Evolutionary conservation across 1,140 invertebrate species (phyloP).

Genomic region (Cheumatopsyche charites): DNA sequence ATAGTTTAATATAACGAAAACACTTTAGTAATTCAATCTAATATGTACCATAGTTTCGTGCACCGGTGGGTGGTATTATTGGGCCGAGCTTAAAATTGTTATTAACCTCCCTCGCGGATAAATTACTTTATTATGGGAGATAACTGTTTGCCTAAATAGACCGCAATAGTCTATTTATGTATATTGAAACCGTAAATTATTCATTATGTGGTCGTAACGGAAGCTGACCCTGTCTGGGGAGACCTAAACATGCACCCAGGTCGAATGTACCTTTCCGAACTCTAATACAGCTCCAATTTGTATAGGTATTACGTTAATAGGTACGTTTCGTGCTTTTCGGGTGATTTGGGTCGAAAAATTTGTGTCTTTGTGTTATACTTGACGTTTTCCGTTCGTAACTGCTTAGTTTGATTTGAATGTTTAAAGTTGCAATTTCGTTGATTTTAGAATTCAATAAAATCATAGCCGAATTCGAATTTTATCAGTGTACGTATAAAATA

Average conservation of each 20-base stretch:
- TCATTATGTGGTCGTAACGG: slow-evolving; percentile 31
- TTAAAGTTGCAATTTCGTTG: too few species aligned
- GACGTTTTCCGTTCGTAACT: not conserved
- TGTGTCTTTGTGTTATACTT: not conserved
- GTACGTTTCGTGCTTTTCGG: not conserved
- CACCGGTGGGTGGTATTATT: not conserved
- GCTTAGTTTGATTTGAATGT: not conserved
- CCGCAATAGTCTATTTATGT: slow-evolving; percentile 31
- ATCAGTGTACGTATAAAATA: too few species aligned
- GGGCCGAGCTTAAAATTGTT: slow-evolving; percentile 16
- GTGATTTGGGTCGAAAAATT: not conserved
- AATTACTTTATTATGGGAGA: slow-evolving; percentile 29
- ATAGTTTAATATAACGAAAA: too few species aligned
- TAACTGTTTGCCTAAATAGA: slow-evolving; percentile 31
- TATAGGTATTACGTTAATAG: not conserved
- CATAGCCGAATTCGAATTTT: too few species aligned
- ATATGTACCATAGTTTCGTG: too few species aligned
- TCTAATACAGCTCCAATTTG: not conserved
- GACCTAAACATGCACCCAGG: not conserved
- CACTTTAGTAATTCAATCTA: too few species aligned
- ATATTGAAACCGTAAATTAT: slow-evolving; percentile 31
- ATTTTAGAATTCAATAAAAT: too few species aligned
- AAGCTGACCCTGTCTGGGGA: not conserved
- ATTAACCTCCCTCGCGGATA: slow-evolving; percentile 16
- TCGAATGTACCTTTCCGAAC: not conserved